phyloP scores from a whole-genome alignment of 2,888 invertebrate genomes.

The Spatulosminthurus flaviceps region DNA sequence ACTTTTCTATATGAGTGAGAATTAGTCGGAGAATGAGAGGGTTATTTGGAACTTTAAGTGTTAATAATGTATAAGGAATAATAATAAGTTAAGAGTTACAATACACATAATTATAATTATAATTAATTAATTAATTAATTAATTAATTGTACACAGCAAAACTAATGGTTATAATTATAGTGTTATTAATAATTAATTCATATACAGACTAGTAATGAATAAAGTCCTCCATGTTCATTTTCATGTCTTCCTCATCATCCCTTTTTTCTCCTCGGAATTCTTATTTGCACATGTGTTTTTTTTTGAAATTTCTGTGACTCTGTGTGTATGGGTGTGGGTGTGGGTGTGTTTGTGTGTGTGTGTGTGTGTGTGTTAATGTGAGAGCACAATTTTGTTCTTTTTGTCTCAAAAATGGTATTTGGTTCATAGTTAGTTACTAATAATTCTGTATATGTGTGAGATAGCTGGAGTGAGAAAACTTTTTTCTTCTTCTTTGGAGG shows the following conservation, averaged over 20 bases:
- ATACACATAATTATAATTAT: conserved; percentile 5
- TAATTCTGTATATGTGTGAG: too few species aligned
- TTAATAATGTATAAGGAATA: too few species aligned
- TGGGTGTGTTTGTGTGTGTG: not conserved
- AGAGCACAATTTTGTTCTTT: too few species aligned
- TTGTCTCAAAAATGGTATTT: too few species aligned
- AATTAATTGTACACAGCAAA: conserved; percentile 19
- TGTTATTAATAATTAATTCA: conserved; percentile 5
- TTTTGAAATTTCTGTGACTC: not conserved
- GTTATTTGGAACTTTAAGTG: too few species aligned
- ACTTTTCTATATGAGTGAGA: too few species aligned
- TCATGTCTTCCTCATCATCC: not conserved
- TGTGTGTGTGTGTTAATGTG: not conserved
- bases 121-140: not conserved
- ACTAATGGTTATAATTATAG: not conserved
- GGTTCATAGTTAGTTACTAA: too few species aligned
- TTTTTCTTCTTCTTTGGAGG: too few species aligned
- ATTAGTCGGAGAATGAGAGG: too few species aligned
- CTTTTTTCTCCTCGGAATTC: not conserved
- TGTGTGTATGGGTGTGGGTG: not conserved
- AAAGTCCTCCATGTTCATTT: conserved; percentile 22
- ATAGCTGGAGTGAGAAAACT: too few species aligned
- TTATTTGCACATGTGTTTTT: too few species aligned
- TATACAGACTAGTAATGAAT: conserved; percentile 21
- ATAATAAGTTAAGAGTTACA: too few species aligned